Evolutionary conservation across 2,797 vertebrate species (phyloP).

Genomic region (Parauchenoglanis ngamensis): DNA sequence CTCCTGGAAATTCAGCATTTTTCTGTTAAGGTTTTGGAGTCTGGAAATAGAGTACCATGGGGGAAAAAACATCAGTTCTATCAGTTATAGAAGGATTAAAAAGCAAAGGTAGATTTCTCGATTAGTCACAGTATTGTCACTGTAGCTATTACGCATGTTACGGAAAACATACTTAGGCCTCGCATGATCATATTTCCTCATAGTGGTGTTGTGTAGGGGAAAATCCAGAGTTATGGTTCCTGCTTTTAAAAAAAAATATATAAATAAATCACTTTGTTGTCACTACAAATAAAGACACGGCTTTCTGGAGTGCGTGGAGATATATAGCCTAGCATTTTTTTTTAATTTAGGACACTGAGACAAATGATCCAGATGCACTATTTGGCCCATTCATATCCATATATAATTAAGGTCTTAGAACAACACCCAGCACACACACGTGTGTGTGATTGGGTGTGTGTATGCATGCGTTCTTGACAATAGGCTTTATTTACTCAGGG

Average conservation of each 20-base stretch:
- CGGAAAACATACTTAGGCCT: background rate
- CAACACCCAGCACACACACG: background rate
- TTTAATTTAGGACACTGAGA: background rate
- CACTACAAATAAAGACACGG: too few species aligned
- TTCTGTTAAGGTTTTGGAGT: background rate
- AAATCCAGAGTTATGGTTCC: background rate
- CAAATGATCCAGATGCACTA: background rate
- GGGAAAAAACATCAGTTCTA: background rate
- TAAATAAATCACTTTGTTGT: too few species aligned
- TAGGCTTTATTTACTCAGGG: background rate
- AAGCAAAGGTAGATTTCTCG: background rate
- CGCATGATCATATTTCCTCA: background rate
- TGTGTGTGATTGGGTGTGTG: constrained; percentile 4
- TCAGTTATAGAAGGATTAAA: background rate
- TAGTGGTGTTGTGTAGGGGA: background rate
- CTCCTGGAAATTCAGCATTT: background rate
- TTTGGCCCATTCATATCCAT: background rate
- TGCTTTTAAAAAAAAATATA: background rate
- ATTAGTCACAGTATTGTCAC: background rate
- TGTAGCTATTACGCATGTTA: background rate
- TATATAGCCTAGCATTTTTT: background rate
- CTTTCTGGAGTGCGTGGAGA: background rate
- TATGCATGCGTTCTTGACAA: background rate
- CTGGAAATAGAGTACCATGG: background rate
- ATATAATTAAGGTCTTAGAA: background rate